Conservation (phyloP, 1,140 invertebrate species). For the Trichogramma pretiosum region DNA sequence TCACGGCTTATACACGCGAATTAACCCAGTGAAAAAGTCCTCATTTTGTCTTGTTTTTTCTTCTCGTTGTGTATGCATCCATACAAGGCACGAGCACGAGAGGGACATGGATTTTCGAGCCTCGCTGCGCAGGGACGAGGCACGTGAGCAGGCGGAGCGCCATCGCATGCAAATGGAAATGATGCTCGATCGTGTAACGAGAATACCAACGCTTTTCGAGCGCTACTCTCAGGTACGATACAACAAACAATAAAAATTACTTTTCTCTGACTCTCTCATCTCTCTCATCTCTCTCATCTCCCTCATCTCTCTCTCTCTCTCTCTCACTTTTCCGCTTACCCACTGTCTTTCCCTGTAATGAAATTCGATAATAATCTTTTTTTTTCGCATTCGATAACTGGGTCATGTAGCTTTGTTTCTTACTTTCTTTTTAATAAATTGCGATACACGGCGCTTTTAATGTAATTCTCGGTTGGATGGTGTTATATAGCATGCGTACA, state of each 20-base stretch:
- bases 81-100: slow-evolving; percentile 50
- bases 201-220: slow-evolving; percentile 61
- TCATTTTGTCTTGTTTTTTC: no score
- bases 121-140: slow-evolving; percentile 56
- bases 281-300: neutral
- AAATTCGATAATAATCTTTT: no score
- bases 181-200: slow-evolving; percentile 59
- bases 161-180: slow-evolving; percentile 60
- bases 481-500: no score
- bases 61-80: slow-evolving; percentile 1
- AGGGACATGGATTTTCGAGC: slow-evolving; percentile 55
- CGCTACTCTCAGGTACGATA: slow-evolving; percentile 60
- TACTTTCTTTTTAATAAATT: no score
- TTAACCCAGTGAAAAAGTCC: no score
- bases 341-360: no score
- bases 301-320: neutral
- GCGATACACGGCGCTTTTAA: no score
- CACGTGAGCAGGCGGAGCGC: slow-evolving; percentile 55
- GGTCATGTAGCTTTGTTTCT: no score
- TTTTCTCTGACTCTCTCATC: neutral
- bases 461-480: no score
- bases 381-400: no score
- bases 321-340: neutral
- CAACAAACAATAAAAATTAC: no score
- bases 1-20: no score